Percentiles rank a stretch among this genome's conserved stretches.
phyloP scores from a whole-genome alignment of 2,113 vertebrate species.

The Pluvianellus socialis region DNA sequence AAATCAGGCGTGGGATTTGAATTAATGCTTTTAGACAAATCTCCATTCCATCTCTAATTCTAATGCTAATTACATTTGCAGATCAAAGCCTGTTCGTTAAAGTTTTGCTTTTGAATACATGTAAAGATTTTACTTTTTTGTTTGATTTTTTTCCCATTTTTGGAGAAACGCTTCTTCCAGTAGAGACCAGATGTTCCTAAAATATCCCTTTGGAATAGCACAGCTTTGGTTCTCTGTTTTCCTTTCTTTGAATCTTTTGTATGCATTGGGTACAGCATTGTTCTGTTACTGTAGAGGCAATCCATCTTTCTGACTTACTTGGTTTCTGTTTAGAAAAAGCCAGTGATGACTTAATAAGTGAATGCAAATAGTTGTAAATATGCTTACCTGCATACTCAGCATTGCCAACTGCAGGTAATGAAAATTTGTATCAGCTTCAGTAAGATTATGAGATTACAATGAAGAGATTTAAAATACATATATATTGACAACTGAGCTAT shows the following conservation, averaged over 20 bases:
- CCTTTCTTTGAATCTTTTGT: neutral
- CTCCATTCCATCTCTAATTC: constrained; percentile 79
- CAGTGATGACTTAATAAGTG: neutral
- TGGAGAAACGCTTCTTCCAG: neutral
- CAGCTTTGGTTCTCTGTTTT: neutral
- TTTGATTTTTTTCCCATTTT: constrained; percentile 15
- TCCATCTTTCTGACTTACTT: neutral
- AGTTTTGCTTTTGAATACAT: constrained; percentile 76
- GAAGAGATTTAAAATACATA: neutral
- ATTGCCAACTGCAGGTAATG: neutral
- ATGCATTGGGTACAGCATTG: neutral
- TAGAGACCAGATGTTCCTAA: neutral
- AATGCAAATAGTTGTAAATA: neutral
- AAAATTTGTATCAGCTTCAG: neutral
- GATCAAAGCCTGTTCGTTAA: constrained; percentile 75
- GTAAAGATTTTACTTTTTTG: constrained; percentile 68
- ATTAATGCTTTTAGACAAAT: constrained; percentile 82
- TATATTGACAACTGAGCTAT: neutral
- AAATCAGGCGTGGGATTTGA: constrained; percentile 78
- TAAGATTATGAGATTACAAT: neutral
- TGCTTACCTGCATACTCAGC: neutral
- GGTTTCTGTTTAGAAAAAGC: neutral
- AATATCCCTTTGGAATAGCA: neutral
- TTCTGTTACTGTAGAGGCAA: constrained; percentile 5
- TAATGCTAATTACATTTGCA: constrained; percentile 80